Evolutionary conservation across 2,888 invertebrate genomes (phyloP), one percentile per base, ranked within the genome.

Genomic region (Spodoptera littoralis): DNA sequence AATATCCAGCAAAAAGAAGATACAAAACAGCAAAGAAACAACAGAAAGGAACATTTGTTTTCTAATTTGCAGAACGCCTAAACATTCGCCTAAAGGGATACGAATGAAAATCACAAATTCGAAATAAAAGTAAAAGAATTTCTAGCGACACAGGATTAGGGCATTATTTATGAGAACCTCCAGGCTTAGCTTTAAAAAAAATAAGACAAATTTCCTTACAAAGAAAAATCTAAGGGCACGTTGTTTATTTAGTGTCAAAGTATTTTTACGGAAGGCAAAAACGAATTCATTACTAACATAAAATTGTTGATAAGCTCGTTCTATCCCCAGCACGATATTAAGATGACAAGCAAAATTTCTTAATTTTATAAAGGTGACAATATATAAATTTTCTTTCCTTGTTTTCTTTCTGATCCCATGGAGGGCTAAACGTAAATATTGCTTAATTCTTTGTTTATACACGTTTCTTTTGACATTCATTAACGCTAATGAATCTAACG

Each of bases 141-240:
- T 57, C 45, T 50, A 52, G 46, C 48, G 70, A 56, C 64, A 67
- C 54, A 61, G 65, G 70, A 73, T 76, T 67, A 77, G 59, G 59
- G 58, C 36, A 63, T 65, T 69, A 80, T 80, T 77, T 80, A 77
- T 80, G 65, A 73, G 65, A 0, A 4, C 46, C 64, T 60, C 27
- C 36, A 50, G 55, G 66, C 60, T 75, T 58, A 64, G 42, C 48
- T 63, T 49, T 11, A 51, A 49, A 12, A 59, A 41, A 68, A 68
- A 70, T 73, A 49, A 44, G 18, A 45, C 56, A 9, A 67, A 73
- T 65, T 66, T 60, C 56, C 59, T 59, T 44, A 62, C 24, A 68
- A 30, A 63, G 60, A 66, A 60, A 71, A 70, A 79, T 68, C 48
- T 68, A 44, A 45, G 13, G 13, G 44, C 13, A 62, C 60, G 51